phyloP scores from a whole-genome alignment of 1,140 invertebrate genomes.

The Drosophila tsacasi region DNA sequence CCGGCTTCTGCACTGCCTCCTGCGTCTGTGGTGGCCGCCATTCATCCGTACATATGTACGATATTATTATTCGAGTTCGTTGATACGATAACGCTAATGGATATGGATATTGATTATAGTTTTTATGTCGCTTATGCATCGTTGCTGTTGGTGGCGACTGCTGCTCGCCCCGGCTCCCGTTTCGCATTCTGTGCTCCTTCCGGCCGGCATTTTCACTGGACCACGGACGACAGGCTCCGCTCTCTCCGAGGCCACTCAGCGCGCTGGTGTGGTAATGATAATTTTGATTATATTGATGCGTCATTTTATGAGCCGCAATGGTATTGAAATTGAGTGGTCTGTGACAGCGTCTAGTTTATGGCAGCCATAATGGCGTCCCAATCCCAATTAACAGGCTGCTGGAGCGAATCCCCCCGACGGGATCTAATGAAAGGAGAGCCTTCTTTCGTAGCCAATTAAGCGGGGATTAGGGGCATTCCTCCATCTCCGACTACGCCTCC shows the following conservation, averaged over 20 bases:
- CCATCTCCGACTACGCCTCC: constrained; percentile 2
- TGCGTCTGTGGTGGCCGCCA: constrained; percentile 42
- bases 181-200: constrained; percentile 12
- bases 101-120: constrained; percentile 84
- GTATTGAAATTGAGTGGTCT: constrained; percentile 82
- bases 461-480: constrained; percentile 24
- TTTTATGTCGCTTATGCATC: constrained; percentile 68
- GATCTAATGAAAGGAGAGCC: constrained; percentile 39
- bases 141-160: constrained; percentile 41
- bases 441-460: constrained; percentile 41
- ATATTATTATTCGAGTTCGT: constrained; percentile 76
- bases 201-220: not conserved
- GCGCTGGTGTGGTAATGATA: constrained; percentile 65
- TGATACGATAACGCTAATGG: constrained; percentile 83
- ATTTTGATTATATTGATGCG: constrained; percentile 84
- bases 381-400: constrained; percentile 73
- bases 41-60: constrained; percentile 55
- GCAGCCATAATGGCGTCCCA: constrained; percentile 51
- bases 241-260: constrained; percentile 25
- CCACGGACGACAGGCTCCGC: not conserved
- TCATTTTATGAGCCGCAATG: constrained; percentile 81
- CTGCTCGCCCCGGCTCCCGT: constrained; percentile 5
- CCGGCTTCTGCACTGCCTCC: constrained; percentile 6
- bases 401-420: constrained; percentile 30
- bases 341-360: constrained; percentile 73